Conservation (phyloP, 2,797 vertebrate species). For the Coregonus suidteri region DNA sequence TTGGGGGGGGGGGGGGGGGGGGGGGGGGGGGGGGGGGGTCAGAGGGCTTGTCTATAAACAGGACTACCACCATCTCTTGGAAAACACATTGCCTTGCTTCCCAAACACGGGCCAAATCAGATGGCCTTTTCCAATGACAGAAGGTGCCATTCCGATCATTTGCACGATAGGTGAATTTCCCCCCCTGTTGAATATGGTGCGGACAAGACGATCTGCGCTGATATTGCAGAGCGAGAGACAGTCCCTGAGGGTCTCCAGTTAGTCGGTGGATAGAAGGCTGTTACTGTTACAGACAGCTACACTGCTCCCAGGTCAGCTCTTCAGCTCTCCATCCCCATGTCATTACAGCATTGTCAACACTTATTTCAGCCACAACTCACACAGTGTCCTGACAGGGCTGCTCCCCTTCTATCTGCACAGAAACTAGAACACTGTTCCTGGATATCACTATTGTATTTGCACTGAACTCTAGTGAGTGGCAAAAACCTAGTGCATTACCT, state of each 20-base stretch:
- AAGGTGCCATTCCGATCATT: background rate
- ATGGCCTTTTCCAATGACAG: slow-evolving; percentile 1
- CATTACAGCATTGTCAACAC: slow-evolving; percentile 45
- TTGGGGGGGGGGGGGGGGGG: too few species aligned
- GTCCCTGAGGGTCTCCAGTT: background rate
- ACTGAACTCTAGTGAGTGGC: background rate
- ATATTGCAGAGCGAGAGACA: background rate
- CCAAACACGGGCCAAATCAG: background rate
- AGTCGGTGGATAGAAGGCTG: background rate
- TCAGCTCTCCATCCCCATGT: slow-evolving; percentile 16
- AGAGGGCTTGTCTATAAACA: slow-evolving; percentile 30
- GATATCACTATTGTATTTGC: slow-evolving; percentile 4
- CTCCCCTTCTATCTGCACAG: background rate
- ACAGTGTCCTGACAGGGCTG: slow-evolving; percentile 7
- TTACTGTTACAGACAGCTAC: background rate
- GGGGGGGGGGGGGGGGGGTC: slow-evolving; percentile 11
- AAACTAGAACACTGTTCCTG: slow-evolving; percentile 22
- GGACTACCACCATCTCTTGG: background rate
- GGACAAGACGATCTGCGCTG: slow-evolving; percentile 3
- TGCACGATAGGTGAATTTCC: background rate
- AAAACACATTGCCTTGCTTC: background rate
- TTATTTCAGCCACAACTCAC: slow-evolving; percentile 30
- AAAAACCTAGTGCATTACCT: slow-evolving; percentile 18
- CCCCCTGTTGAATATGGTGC: background rate
- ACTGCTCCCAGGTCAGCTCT: slow-evolving; percentile 35